A percentile compares a stretch with the other conserved stretches of the same genome.
Evolutionary conservation across 2,797 vertebrate species (phyloP).

Genomic region (Spinus pinus): DNA sequence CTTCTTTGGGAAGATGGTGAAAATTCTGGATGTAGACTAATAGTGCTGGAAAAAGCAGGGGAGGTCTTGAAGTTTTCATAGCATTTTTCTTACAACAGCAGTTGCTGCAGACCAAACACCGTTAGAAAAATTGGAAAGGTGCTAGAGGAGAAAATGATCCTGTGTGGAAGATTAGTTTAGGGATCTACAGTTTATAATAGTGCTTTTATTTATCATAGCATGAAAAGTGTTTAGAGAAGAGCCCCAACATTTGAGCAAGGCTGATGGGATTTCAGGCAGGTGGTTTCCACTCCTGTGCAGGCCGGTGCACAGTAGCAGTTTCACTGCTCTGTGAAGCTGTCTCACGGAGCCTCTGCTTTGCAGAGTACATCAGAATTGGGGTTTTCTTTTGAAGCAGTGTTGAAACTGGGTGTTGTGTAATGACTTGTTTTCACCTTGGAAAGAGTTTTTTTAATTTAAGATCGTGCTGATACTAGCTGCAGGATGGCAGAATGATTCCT

Average conservation of each 20-base stretch:
- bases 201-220: neutral
- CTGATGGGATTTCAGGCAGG: rapidly evolving
- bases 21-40: neutral
- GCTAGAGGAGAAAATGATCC: neutral
- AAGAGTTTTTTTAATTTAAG: neutral
- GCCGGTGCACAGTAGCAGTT: neutral
- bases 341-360: neutral
- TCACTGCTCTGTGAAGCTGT: neutral
- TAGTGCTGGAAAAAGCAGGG: neutral
- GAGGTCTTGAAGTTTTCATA: neutral
- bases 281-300: neutral
- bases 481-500: neutral
- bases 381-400: neutral
- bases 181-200: neutral
- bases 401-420: neutral
- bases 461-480: neutral
- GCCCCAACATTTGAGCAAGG: neutral
- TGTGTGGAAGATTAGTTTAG: neutral
- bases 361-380: neutral
- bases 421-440: neutral
- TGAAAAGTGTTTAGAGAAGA: neutral
- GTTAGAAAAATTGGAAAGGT: neutral
- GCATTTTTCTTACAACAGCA: neutral
- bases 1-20: neutral
- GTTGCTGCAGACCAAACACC: neutral